Conservation (phyloP, 2,113 vertebrate genomes). For the Lycaon pictus region DNA sequence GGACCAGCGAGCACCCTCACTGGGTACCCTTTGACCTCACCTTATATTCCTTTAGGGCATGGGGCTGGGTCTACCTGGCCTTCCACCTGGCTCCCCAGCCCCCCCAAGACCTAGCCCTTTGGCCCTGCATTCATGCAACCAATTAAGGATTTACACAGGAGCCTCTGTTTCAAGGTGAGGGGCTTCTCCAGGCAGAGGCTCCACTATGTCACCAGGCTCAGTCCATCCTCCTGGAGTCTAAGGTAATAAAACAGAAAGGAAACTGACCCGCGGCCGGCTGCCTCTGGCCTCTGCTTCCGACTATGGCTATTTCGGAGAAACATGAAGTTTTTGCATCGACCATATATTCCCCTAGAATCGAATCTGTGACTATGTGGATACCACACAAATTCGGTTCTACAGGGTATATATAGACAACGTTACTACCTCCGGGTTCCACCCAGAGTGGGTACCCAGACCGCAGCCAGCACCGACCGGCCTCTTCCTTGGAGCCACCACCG, state of each 20-base stretch:
- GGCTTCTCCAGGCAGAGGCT: conserved; percentile 59
- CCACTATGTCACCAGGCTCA: conserved; percentile 61
- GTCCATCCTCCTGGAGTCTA: conserved; percentile 67
- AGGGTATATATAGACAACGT: conserved; percentile 96
- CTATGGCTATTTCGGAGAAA: conserved; percentile 86
- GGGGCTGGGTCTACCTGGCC: conserved; percentile 41
- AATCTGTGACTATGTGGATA: conserved; percentile 98
- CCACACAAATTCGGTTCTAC: conserved; percentile 95
- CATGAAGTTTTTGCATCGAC: conserved; percentile 99
- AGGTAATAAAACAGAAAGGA: conserved; percentile 79
- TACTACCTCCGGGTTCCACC: conserved; percentile 87
- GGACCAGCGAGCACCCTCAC: conserved; percentile 52
- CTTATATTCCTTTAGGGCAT: conserved; percentile 62
- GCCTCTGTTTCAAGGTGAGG: conserved; percentile 71
- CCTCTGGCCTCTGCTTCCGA: conserved; percentile 74
- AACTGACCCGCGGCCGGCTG: conserved; percentile 24
- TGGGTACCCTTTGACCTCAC: neutral
- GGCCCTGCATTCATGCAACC: conserved; percentile 74
- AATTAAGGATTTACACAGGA: conserved; percentile 28
- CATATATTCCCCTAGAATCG: conserved; percentile 99
- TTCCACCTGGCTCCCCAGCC: conserved; percentile 55
- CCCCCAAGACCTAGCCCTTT: conserved; percentile 61
- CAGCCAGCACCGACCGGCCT: conserved; percentile 78
- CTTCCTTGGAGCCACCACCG: conserved; percentile 71
- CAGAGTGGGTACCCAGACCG: conserved; percentile 63